Percentiles rank a stretch among this genome's conserved stretches.
Evolutionary conservation across 2,888 invertebrate species (phyloP).

Genomic region (Drosophila subquinaria): DNA sequence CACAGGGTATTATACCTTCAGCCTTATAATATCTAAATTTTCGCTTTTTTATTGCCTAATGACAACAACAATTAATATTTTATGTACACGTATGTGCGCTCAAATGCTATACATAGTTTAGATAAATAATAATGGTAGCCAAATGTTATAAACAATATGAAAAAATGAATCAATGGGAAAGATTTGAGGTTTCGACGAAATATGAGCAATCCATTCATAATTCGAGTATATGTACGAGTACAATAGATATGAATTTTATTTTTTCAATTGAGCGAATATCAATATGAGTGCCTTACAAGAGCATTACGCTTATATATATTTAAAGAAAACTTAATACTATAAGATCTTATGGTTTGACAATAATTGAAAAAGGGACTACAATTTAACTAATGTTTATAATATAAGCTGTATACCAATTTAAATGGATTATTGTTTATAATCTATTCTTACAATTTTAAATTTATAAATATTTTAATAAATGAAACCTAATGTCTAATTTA

Average conservation of each 20-base stretch:
- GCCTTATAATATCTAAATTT: not conserved
- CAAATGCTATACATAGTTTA: not conserved
- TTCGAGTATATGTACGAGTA: not conserved
- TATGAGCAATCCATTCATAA: constrained; percentile 1
- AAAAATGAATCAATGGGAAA: constrained; percentile 14
- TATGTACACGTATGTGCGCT: not conserved
- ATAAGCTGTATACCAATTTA: too few species aligned
- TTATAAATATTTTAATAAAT: too few species aligned
- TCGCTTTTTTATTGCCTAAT: not conserved
- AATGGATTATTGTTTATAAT: too few species aligned
- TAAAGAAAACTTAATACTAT: not conserved
- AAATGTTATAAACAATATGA: constrained; percentile 12
- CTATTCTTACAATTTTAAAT: too few species aligned
- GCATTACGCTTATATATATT: not conserved
- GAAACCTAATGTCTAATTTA: too few species aligned
- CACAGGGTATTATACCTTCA: not conserved
- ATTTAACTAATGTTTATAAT: too few species aligned
- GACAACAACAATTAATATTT: constrained; percentile 2
- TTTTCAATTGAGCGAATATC: not conserved
- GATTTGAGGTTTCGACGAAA: not conserved
- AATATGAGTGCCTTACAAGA: not conserved
- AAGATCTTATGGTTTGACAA: not conserved
- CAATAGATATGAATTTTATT: not conserved
- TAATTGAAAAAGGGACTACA: too few species aligned
- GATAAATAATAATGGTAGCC: not conserved